A percentile compares a stretch with the other conserved stretches of the same genome.
phyloP scores from a whole-genome alignment of 2,888 invertebrate genomes.

The Agrotis clavis region DNA sequence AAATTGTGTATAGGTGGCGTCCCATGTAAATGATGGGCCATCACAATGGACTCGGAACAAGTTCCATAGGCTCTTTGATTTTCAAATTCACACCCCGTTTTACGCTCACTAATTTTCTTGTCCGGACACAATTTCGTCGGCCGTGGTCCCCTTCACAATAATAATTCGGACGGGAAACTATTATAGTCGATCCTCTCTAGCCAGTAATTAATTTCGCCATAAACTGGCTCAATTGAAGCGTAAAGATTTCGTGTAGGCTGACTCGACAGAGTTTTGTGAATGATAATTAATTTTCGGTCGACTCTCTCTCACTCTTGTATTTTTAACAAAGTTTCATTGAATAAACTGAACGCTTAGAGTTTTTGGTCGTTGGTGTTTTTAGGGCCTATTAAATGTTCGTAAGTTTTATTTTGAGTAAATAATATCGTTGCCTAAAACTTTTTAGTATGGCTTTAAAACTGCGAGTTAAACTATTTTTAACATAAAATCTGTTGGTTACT shows the following conservation, averaged over 20 bases:
- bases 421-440: not conserved
- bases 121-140: slow-evolving; percentile 89
- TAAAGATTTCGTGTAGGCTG: slow-evolving; percentile 89
- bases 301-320: slow-evolving; percentile 74
- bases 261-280: slow-evolving; percentile 82
- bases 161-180: slow-evolving; percentile 90
- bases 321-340: slow-evolving; percentile 77
- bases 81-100: slow-evolving; percentile 90
- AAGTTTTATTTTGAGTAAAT: slow-evolving; percentile 29
- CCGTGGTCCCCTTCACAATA: slow-evolving; percentile 85
- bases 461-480: not conserved
- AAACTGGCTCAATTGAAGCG: slow-evolving; percentile 90
- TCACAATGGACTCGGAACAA: slow-evolving; percentile 86
- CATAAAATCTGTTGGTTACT: not conserved
- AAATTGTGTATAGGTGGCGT: slow-evolving; percentile 84
- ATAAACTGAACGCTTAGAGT: slow-evolving; percentile 67
- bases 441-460: not conserved
- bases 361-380: slow-evolving; percentile 47
- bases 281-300: slow-evolving; percentile 85
- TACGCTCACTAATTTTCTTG: slow-evolving; percentile 91
- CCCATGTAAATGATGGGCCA: slow-evolving; percentile 88
- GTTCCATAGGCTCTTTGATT: slow-evolving; percentile 88
- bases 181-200: slow-evolving; percentile 90
- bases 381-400: slow-evolving; percentile 39
- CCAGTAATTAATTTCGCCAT: slow-evolving; percentile 90